A percentile compares a stretch with the other conserved stretches of the same genome.
phyloP scores from a whole-genome alignment of 2,888 invertebrate genomes.

The Hyposoter dolosus region DNA sequence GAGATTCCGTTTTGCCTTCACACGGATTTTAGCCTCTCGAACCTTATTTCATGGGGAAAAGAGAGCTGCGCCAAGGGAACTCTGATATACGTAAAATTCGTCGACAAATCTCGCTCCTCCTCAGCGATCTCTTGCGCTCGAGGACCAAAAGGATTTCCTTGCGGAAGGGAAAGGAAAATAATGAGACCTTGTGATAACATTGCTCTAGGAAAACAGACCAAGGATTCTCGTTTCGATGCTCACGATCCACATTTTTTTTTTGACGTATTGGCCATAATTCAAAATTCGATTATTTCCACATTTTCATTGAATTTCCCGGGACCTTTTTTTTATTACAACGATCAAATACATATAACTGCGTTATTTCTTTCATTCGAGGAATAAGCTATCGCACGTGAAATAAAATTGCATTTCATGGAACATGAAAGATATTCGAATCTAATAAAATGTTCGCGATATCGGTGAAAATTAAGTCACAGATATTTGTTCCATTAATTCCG shows the following conservation, averaged over 20 bases:
- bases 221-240: slow-evolving; percentile 2
- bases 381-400: background rate
- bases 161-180: slow-evolving; percentile 48
- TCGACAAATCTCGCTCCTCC: slow-evolving; percentile 3
- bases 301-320: background rate
- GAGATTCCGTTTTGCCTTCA: slow-evolving; percentile 24
- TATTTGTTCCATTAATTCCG: background rate
- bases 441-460: background rate
- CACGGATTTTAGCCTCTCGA: slow-evolving; percentile 39
- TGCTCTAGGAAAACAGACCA: slow-evolving; percentile 1
- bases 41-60: slow-evolving; percentile 9
- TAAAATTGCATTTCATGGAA: background rate
- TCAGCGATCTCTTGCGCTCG: background rate
- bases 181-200: slow-evolving; percentile 56
- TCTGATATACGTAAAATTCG: slow-evolving; percentile 34
- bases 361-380: background rate
- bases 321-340: background rate
- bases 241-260: background rate
- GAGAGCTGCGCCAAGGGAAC: background rate
- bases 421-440: background rate
- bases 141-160: slow-evolving; percentile 30
- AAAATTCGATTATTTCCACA: background rate
- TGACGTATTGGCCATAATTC: background rate
- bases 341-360: background rate
- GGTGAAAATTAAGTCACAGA: background rate